Conservation (phyloP, 2,888 invertebrate species). For the Tenthredo notha region DNA sequence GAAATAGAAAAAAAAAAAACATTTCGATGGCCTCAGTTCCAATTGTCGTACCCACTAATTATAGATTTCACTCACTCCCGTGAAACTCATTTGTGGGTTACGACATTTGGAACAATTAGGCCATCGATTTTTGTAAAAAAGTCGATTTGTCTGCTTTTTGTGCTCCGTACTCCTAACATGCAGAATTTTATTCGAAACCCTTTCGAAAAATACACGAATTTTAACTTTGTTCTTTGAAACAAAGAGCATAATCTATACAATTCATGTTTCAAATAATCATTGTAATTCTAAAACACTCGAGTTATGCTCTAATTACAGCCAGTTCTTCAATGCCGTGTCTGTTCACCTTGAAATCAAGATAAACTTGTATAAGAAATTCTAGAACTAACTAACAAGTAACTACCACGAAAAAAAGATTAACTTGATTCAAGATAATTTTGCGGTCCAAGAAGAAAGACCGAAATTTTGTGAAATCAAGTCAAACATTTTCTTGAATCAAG, state of each 20-base stretch:
- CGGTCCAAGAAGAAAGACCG: no score
- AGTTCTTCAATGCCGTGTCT: background rate
- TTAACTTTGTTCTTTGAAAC: background rate
- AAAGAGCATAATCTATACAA: background rate
- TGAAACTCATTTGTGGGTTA: no score
- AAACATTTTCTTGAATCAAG: no score
- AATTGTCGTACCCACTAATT: no score
- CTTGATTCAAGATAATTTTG: no score
- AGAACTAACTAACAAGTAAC: background rate
- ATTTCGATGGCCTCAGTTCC: no score
- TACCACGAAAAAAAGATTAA: no score
- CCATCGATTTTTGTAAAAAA: no score
- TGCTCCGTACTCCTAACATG: background rate
- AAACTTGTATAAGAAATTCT: background rate
- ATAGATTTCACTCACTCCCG: no score
- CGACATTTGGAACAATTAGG: no score
- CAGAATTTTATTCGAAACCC: background rate
- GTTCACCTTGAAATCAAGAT: background rate
- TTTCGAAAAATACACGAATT: background rate
- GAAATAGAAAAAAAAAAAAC: background rate
- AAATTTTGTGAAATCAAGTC: no score
- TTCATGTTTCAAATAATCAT: background rate
- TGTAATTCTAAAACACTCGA: background rate
- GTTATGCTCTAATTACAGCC: slow-evolving; percentile 3
- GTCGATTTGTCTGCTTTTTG: background rate